phyloP scores from a whole-genome alignment of 2,888 invertebrate genomes.

The Marasmarcha lunaedactyla region DNA sequence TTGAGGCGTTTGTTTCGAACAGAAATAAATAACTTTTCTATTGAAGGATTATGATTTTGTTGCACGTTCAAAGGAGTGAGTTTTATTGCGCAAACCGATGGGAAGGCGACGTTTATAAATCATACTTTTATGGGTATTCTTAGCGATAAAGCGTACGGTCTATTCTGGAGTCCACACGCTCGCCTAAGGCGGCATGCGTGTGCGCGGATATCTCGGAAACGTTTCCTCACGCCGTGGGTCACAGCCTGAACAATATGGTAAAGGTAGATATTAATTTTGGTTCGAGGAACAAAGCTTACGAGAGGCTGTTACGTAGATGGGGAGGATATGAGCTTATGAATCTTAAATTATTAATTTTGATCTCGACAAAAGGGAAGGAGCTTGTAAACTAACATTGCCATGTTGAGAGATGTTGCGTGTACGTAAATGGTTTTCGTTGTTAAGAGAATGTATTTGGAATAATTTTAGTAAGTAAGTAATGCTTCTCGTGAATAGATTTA shows the following conservation, averaged over 20 bases:
- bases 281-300: constrained; percentile 4
- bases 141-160: constrained; percentile 38
- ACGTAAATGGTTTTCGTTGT: no score
- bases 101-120: constrained; percentile 53
- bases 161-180: constrained; percentile 23
- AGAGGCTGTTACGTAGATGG: constrained; percentile 1
- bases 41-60: constrained; percentile 33
- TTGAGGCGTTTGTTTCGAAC: constrained; percentile 4
- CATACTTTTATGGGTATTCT: constrained; percentile 55
- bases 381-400: no score
- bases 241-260: constrained; percentile 8
- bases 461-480: no score
- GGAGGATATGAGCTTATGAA: constrained; percentile 3
- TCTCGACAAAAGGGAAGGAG: no score
- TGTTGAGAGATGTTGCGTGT: no score
- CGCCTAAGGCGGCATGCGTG: constrained; percentile 22
- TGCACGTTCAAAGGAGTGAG: constrained; percentile 33
- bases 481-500: no score
- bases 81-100: constrained; percentile 45
- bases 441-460: no score
- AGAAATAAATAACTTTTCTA: constrained; percentile 27
- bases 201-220: constrained; percentile 19
- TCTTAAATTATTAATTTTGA: background rate
- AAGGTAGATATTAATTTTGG: constrained; percentile 5
- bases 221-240: constrained; percentile 18